Base-by-base conservation (phyloP, 2,113 vertebrate genomes). In the Sapayoa aenigma region DNA sequence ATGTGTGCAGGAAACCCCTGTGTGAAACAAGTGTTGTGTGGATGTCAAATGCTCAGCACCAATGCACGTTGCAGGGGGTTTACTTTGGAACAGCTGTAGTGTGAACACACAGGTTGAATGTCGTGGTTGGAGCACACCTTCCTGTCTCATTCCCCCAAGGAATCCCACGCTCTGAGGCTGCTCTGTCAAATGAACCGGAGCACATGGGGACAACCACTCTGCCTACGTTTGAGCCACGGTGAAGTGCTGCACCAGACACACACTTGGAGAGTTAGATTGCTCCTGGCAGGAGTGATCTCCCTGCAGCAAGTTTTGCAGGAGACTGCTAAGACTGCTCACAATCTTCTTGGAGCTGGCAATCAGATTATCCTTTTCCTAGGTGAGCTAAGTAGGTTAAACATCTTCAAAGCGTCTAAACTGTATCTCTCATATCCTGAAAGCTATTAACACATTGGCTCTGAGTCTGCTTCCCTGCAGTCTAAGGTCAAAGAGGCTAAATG, bases 321-420 rank as follows among this genome's bases (percentile, higher is more conserved):
- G 63, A 42, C 63, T 63, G 72, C 63, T 71, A 6, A 76, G 56
- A 49, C 56, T 76, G 56, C 49, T 49, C 77, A 56, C n/a, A 84
- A 86, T 60, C 87, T 72, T 92, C 50, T 77, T 47, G 60, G 84
- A 83, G 50, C 50, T 87, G 89, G 25, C 80, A 77, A 84, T 62
- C 65, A 86, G 96, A 91, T 95, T 95, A 91, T 91, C 65, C 63
- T 91, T 92, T 89, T 74, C 1, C 1, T 77, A 86, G 89, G 73
- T 96, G 81, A 93, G 76, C 59, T 92, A 95, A 90, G 87, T 92
- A 94, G 89, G 89, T 91, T 96, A 94, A 89, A 80, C n/a, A 58
- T 67, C 80, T 92, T 94, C 55, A 95, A 62, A 94, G 89, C 77
- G 42, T 84, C 65, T 92, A 78, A 94, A 87, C 37, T 74, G 41